Base-by-base conservation (phyloP, 2,113 vertebrate genomes). In the Xiphias gladius region DNA sequence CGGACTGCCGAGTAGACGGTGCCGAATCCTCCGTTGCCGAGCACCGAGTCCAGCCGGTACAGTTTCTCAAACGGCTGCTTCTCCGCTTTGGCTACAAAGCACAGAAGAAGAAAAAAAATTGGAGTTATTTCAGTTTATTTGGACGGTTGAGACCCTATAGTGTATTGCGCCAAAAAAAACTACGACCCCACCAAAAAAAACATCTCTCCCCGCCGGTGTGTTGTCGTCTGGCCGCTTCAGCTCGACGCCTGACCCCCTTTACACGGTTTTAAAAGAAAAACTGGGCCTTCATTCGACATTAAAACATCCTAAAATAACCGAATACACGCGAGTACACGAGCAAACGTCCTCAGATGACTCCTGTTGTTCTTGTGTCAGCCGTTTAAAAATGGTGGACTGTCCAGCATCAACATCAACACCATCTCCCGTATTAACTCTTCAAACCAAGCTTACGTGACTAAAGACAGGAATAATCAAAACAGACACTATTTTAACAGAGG, bases 1-100 rank as follows among this genome's bases (percentile, higher is more conserved):
- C 89, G 89, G 16, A 90, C 75, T 1, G 80, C 86, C 12, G 81
- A 78, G 88, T 98, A 98, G 9, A 99, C 97, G 0, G 97, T 97
- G 78, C 97, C 97, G 76, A 99, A 99, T 1, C 97, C 97, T 0
- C 97, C 97, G 72, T 96, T 97, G 76, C 97, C 97, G 86, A 99
- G 92, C 52, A 97, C 97, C 8, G 97, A 93, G 54, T 96, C 97
- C 89, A 97, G 95, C 43, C 97, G 96, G 92, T 98, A 98, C 26
- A 96, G 83, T 88, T 98, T 97, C 82, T 98, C 97, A 88, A 98
- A 97, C 0, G 95, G 94, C 85, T 96, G 97, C 92, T 95, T 96
- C 79, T 98, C 97, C 50, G 91, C 72, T 94, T 97, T 97, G 74
- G 91, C 97, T 98, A 91, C 39, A 82, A 71, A 46, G 71, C 7